Conservation (phyloP, 2,888 invertebrate genomes). For the Hanleya hanleyi region DNA sequence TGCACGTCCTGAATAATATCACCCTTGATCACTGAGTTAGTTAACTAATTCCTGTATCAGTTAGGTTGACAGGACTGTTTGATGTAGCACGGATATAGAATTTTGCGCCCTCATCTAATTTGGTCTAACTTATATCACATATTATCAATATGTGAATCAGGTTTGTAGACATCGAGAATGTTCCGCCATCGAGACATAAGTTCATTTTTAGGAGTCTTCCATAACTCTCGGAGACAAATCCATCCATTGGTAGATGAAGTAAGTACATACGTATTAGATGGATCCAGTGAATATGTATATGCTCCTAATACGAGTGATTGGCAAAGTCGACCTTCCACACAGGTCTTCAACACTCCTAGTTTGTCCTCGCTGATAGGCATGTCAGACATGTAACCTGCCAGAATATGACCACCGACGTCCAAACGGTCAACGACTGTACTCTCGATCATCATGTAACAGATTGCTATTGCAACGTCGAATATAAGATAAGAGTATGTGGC, state of each 20-base stretch:
- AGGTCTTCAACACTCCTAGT: conserved; percentile 80
- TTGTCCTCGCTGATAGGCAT: conserved; percentile 80
- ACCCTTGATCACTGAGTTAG: too few species aligned
- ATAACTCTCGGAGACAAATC: conserved; percentile 54
- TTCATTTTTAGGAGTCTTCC: conserved; percentile 46
- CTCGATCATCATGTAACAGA: conserved; percentile 86
- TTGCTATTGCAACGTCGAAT: conserved; percentile 88
- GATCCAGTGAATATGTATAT: conserved; percentile 83
- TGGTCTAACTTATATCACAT: too few species aligned
- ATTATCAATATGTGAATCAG: too few species aligned
- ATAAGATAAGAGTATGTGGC: conserved; percentile 81
- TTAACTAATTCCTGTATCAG: too few species aligned
- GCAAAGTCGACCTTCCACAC: conserved; percentile 85
- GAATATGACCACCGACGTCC: conserved; percentile 76
- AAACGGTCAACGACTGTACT: conserved; percentile 76
- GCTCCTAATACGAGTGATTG: conserved; percentile 90
- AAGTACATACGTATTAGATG: conserved; percentile 85
- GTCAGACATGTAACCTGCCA: conserved; percentile 84
- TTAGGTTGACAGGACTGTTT: too few species aligned
- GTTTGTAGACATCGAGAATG: conserved; percentile 22
- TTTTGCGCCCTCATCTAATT: too few species aligned
- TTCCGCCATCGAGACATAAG: conserved; percentile 35
- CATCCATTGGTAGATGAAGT: conserved; percentile 75
- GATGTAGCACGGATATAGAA: too few species aligned
- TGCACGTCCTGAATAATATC: too few species aligned